Percentiles rank a stretch among this genome's conserved stretches.
Conservation (phyloP, 2,888 invertebrate genomes). For the Tiliacea aurago region DNA sequence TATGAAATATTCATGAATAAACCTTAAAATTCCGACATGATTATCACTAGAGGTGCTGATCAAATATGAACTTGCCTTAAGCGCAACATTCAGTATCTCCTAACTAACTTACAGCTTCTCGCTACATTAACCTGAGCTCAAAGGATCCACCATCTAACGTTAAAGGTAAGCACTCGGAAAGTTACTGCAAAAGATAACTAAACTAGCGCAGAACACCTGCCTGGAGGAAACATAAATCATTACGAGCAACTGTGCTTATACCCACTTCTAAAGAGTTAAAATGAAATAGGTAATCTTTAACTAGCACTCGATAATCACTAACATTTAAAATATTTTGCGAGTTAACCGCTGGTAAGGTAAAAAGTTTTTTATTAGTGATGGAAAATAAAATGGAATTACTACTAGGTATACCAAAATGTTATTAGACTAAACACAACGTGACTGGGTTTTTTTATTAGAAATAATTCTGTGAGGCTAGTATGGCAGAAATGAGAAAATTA, state of each 20-base stretch:
- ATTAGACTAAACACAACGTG: conserved; percentile 5
- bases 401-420: conserved; percentile 14
- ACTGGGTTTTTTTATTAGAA: conserved; percentile 6
- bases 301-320: conserved; percentile 37
- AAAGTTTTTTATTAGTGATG: neutral
- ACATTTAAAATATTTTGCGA: conserved; percentile 26
- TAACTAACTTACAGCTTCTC: conserved; percentile 56
- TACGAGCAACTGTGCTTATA: conserved; percentile 38
- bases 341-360: conserved; percentile 10
- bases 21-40: too few relatives aligned
- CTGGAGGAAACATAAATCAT: conserved; percentile 64
- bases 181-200: conserved; percentile 51
- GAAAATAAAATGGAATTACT: conserved; percentile 10
- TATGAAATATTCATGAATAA: neutral
- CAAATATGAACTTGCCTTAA: conserved; percentile 27
- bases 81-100: conserved; percentile 25
- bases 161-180: conserved; percentile 60
- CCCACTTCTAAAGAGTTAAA: conserved; percentile 41
- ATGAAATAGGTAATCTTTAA: conserved; percentile 43
- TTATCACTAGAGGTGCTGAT: neutral
- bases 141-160: conserved; percentile 63
- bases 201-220: conserved; percentile 58
- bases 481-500: conserved; percentile 52
- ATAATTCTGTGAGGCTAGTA: conserved; percentile 31
- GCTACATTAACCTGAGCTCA: conserved; percentile 72